Evolutionary conservation across 2,888 invertebrate genomes (phyloP).

Genomic region (Drosophila stalkeri): DNA sequence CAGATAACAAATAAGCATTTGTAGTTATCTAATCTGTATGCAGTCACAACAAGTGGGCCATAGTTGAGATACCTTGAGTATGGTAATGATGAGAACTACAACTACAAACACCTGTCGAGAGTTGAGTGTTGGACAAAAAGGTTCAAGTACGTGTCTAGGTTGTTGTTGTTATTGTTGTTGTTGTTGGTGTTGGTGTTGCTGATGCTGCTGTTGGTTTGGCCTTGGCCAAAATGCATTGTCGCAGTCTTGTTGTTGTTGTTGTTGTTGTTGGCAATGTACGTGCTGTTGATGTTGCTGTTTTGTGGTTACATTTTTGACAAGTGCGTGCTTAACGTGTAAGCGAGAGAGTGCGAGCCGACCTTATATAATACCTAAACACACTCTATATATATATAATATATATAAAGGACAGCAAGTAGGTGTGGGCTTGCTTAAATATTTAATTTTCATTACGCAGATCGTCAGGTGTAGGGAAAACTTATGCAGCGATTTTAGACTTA

Average conservation of each 20-base stretch:
- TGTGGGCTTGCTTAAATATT: conserved; percentile 43
- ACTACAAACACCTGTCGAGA: conserved; percentile 67
- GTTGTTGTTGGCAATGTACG: conserved; percentile 31
- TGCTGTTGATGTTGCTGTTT: conserved; percentile 56
- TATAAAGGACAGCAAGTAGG: neutral
- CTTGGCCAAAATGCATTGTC: conserved; percentile 62
- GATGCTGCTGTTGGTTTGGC: conserved; percentile 46
- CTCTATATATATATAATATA: neutral
- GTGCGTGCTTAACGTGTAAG: conserved; percentile 46
- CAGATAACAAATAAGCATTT: neutral
- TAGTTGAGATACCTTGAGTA: conserved; percentile 5
- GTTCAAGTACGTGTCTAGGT: conserved; percentile 74
- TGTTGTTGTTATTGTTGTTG: conserved; percentile 43
- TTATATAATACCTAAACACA: conserved; percentile 37
- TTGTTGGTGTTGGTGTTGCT: conserved; percentile 23
- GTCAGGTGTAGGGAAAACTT: neutral
- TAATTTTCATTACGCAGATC: conserved; percentile 48
- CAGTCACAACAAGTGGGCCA: conserved; percentile 6
- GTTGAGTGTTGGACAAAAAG: conserved; percentile 71
- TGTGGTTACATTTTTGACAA: conserved; percentile 75
- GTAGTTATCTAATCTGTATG: no score
- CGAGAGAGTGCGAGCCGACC: conserved; percentile 27
- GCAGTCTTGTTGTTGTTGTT: conserved; percentile 28
- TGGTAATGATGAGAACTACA: conserved; percentile 41
- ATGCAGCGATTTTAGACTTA: neutral